Conservation (phyloP, 2,113 vertebrate species). For the Atrichornis clamosus region DNA sequence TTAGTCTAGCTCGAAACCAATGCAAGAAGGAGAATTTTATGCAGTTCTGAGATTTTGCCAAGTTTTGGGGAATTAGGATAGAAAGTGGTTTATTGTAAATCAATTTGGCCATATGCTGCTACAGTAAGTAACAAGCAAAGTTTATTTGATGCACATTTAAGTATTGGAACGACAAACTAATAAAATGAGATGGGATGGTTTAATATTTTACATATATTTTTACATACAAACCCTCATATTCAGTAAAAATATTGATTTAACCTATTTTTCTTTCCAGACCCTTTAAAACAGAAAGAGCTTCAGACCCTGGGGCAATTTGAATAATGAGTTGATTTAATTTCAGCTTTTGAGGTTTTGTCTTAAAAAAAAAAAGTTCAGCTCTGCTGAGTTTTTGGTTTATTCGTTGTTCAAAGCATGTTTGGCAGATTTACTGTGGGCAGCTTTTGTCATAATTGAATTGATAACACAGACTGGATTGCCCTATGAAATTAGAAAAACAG, state of each 20-base stretch:
- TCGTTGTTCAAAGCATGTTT: not conserved
- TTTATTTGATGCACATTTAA: not conserved
- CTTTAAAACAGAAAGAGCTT: not conserved
- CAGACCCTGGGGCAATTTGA: not conserved
- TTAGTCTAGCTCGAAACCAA: not conserved
- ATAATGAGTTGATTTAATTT: not conserved
- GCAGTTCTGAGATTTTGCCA: not conserved
- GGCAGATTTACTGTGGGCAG: not conserved
- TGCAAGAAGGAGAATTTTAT: not conserved
- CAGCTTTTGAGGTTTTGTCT: not conserved
- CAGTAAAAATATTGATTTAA: not conserved
- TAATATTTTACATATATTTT: not conserved
- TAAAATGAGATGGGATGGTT: not conserved
- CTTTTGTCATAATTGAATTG: slow-evolving; percentile 6
- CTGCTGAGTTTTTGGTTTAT: not conserved
- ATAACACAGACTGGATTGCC: not conserved
- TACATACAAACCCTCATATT: not conserved
- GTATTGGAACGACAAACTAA: not conserved
- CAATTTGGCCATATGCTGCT: not conserved
- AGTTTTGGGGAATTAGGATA: not conserved
- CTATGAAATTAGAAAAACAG: not conserved
- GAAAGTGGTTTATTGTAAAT: slow-evolving; percentile 5
- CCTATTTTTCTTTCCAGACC: not conserved
- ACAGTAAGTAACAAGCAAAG: not conserved
- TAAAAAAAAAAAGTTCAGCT: not conserved